Percentiles rank a stretch among this genome's conserved stretches.
These are phyloP conservation scores for Spodoptera picta DNA, from an alignment of 2,888 invertebrate species.

Conservation along the genomic window DNA sequence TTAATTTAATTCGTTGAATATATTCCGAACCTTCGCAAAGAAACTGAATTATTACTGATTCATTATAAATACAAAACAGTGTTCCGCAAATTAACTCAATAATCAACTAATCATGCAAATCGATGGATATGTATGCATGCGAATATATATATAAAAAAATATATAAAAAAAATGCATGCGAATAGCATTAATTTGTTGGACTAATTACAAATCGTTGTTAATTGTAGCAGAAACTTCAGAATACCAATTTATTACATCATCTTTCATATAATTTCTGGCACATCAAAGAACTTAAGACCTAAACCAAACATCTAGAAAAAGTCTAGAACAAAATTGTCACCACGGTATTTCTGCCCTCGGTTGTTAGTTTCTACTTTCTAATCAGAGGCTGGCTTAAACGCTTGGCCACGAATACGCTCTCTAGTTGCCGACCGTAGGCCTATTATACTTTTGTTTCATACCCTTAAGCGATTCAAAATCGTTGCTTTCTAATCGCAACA, in stretches of 20 bases:
- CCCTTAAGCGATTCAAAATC: constrained; percentile 72
- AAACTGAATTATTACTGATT: constrained; percentile 48
- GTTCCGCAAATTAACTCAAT: constrained; percentile 59
- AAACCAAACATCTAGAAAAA: background rate
- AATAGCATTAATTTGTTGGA: constrained; percentile 30
- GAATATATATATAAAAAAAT: too few relatives aligned
- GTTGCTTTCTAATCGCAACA: constrained; percentile 77
- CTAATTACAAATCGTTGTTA: constrained; percentile 14
- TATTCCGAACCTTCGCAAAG: constrained; percentile 21
- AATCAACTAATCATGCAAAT: constrained; percentile 57
- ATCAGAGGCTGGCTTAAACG: constrained; percentile 75
- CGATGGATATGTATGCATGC: constrained; percentile 33
- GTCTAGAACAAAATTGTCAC: constrained; percentile 59
- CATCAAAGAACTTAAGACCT: too few relatives aligned
- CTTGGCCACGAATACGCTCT: constrained; percentile 77
- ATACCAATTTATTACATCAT: too few relatives aligned
- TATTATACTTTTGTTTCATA: constrained; percentile 79
- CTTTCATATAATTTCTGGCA: too few relatives aligned
- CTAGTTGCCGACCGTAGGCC: constrained; percentile 73
- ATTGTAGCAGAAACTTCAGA: background rate
- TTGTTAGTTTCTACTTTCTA: constrained; percentile 82
- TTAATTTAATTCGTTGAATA: constrained; percentile 44
- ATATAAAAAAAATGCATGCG: too few relatives aligned
- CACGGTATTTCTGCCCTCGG: constrained; percentile 67
- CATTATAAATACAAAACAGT: constrained; percentile 48